Conservation (phyloP, 1,140 invertebrate genomes). For the Drosophila triauraria region DNA sequence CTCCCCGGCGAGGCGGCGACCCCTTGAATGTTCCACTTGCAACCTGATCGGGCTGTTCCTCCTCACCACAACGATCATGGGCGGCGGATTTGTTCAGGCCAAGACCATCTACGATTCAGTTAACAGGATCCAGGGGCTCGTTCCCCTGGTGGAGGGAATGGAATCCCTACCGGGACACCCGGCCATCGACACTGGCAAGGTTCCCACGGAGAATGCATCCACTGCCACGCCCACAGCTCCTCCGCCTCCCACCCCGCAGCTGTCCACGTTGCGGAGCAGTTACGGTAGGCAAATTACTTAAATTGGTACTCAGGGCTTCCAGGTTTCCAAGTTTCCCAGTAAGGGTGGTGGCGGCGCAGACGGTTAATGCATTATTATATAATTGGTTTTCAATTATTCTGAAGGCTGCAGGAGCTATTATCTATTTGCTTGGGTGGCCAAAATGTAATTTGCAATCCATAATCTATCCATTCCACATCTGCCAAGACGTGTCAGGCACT, state of each 20-base stretch:
- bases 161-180: constrained; percentile 3
- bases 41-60: constrained; percentile 67
- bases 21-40: constrained; percentile 57
- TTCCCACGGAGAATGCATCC: constrained; percentile 5
- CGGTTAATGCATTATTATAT: constrained; percentile 47
- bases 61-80: constrained; percentile 64
- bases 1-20: constrained; percentile 20
- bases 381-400: constrained; percentile 49
- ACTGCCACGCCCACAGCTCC: constrained; percentile 22
- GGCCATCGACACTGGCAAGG: constrained; percentile 11
- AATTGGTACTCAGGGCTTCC: neutral
- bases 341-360: neutral
- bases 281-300: constrained; percentile 43
- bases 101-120: constrained; percentile 42
- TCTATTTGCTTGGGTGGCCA: neutral
- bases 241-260: neutral
- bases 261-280: constrained; percentile 23
- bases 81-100: constrained; percentile 41
- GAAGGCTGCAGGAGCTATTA: constrained; percentile 6
- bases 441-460: neutral
- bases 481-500: neutral
- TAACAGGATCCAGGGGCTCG: constrained; percentile 29
- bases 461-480: neutral
- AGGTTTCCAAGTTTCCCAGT: neutral
- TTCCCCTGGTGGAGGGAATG: constrained; percentile 7